Base-by-base conservation (phyloP, 2,113 vertebrate genomes). In the Anoura caudifer region DNA sequence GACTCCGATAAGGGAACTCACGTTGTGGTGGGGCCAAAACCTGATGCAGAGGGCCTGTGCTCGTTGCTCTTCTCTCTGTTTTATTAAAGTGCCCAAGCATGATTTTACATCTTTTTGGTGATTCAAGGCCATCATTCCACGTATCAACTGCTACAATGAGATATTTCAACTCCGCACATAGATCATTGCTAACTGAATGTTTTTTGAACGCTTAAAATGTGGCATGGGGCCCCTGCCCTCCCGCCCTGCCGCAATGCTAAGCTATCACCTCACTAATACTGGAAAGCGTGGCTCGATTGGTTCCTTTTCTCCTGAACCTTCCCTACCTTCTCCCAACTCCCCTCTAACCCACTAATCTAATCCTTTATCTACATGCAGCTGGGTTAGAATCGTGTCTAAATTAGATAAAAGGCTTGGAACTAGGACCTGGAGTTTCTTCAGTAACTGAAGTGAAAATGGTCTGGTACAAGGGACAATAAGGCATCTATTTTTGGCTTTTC, bases 401-500 rank as follows among this genome's bases (percentile, higher is more conserved):
- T 81, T n/a, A 14, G 43, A 91, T n/a, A 87, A 86, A 38, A 73
- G 59, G 59, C 45, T 52, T 24, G 65, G 83, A 75, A 72, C 4
- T 8, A 54, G 36, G n/a, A n/a, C 31, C 13, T 17, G 16, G 43
- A 84, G 54, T 47, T n/a, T 83, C 75, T 54, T 85, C 28, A 87
- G 20, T 28, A 65, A 56, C 16, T 14, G 36, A 61, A 54, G 47
- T 61, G n/a, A 33, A 79, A 13, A 12, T 33, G 5, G 26, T 81
- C 67, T 20, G 13, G 36, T 3, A 45, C n/a, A 87, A 2, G 33
- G 33, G 54, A 69, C 31, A 19, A 80, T 1, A 3, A 45, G 73
- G 41, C 81, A 70, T 76, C 36, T 72, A 47, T 47, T 67, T 61
- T 24, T 61, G 79, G 41, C 47, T 95, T 90, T 76, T 89, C 61